These are phyloP conservation scores for mouse (Mus musculus) DNA, from an alignment of 2,113 vertebrate genomes.

Conservation along the genomic window DNA sequence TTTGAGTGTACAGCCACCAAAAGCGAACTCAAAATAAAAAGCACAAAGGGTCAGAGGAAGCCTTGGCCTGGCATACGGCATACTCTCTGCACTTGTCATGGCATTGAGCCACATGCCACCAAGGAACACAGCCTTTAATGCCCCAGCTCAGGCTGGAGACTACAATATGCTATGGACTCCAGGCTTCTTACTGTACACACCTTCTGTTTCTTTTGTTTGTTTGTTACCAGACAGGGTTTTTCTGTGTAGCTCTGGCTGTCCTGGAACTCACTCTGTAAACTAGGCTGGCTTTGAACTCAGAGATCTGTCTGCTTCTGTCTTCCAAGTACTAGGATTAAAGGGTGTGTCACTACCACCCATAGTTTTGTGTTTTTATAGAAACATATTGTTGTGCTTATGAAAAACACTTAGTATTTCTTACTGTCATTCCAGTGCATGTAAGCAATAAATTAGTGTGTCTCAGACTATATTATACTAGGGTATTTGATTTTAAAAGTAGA, in stretches of 20 bases:
- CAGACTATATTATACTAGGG: neutral
- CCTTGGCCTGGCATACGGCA: neutral
- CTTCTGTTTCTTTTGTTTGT: neutral
- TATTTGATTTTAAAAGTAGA: neutral
- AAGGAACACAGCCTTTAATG: neutral
- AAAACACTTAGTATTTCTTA: neutral
- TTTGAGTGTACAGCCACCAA: neutral
- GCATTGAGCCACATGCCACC: rapidly evolving
- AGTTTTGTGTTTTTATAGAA: neutral
- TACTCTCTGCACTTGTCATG: neutral
- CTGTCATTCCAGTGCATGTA: neutral
- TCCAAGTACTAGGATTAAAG: neutral
- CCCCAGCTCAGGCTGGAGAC: neutral
- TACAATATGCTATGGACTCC: too few species aligned
- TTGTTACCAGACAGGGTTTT: neutral
- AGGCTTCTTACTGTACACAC: neutral
- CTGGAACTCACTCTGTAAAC: neutral
- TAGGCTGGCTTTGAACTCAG: neutral
- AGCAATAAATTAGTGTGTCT: neutral
- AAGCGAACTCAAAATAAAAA: neutral
- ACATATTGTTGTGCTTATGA: neutral
- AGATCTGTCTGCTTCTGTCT: neutral
- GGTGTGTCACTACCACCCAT: neutral
- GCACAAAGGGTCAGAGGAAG: neutral
- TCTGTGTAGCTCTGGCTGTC: neutral